Evolutionary conservation across 2,888 invertebrate genomes (phyloP).

Genomic region (Nesidiocoris tenuis): DNA sequence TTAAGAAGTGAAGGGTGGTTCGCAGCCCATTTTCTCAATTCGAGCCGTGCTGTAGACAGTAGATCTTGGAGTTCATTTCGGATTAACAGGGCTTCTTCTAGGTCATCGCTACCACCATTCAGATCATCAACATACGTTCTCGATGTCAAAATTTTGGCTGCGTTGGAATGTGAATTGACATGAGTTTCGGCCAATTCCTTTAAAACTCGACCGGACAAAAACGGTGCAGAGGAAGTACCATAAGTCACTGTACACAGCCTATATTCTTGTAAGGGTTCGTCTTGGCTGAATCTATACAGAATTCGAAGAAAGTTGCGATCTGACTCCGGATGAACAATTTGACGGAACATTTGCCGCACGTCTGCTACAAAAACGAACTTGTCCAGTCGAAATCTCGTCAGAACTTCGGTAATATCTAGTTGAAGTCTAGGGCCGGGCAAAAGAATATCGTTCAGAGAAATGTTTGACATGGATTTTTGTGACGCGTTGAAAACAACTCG

Average conservation of each 20-base stretch:
- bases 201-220: background rate
- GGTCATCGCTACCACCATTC: background rate
- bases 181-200: background rate
- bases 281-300: background rate
- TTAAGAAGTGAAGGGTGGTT: background rate
- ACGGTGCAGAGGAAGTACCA: slow-evolving; percentile 1
- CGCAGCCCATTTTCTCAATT: slow-evolving; percentile 6
- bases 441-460: background rate
- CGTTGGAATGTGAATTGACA: background rate
- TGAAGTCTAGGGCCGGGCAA: slow-evolving; percentile 3
- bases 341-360: slow-evolving; percentile 17
- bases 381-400: background rate
- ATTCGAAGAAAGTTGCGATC: slow-evolving; percentile 6
- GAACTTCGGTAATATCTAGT: background rate
- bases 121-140: slow-evolving; percentile 5
- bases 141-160: background rate
- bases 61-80: background rate
- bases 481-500: slow-evolving; percentile 4
- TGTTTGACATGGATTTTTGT: background rate
- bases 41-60: background rate
- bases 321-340: background rate
- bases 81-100: background rate
- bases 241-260: background rate
- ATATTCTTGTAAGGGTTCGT: background rate
- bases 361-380: slow-evolving; percentile 3